Evolutionary conservation across 2,888 invertebrate species (phyloP).

Genomic region (Rhamnusium bicolor): DNA sequence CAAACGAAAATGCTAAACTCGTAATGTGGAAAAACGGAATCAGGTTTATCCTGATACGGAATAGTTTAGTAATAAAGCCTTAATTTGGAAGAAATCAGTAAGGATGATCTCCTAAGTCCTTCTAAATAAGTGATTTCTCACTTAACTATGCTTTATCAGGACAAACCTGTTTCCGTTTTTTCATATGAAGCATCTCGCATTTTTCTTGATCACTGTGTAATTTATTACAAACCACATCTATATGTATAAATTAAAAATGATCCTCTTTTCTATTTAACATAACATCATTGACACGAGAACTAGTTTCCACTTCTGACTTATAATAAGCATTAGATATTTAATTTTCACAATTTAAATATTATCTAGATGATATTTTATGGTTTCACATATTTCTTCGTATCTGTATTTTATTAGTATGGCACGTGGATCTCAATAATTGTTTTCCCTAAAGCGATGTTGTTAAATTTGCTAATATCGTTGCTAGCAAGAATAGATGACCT

Average conservation of each 20-base stretch:
- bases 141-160: too few relatives aligned
- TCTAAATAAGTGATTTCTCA: too few relatives aligned
- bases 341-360: constrained; percentile 10
- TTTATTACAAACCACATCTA: neutral
- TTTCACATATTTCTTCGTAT: constrained; percentile 3
- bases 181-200: neutral
- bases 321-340: constrained; percentile 14
- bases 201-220: neutral
- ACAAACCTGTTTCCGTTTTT: too few relatives aligned
- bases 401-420: constrained; percentile 13
- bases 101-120: too few relatives aligned
- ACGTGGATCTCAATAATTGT: constrained; percentile 3
- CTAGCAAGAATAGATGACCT: neutral
- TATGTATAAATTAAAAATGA: constrained; percentile 1
- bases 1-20: too few relatives aligned
- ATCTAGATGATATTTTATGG: constrained; percentile 15
- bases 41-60: too few relatives aligned
- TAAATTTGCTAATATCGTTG: neutral
- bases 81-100: too few relatives aligned
- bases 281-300: constrained; percentile 21
- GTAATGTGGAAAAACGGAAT: too few relatives aligned
- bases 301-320: constrained; percentile 1
- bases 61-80: too few relatives aligned
- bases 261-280: constrained; percentile 8
- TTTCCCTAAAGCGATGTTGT: neutral